Base-by-base conservation (phyloP, 2,797 vertebrate genomes). In the Spizella passerina region DNA sequence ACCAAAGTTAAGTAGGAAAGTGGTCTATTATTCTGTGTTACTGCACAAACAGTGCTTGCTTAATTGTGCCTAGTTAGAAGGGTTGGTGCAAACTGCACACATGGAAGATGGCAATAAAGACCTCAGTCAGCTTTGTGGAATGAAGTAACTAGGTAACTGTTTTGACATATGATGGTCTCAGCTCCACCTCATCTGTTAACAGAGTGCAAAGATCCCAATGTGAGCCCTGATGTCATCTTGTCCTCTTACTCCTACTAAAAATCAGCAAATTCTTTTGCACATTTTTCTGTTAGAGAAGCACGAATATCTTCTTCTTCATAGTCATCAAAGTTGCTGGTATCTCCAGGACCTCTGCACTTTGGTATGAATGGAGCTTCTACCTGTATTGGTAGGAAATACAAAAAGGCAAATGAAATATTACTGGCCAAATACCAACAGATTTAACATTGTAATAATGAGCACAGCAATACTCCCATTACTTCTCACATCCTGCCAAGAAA, bases 311-410 rank as follows among this genome's bases (percentile, higher is more conserved):
- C 99, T 95, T 99, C 99, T 97, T 99, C 99, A 80, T 99, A 99
- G 96, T 99, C 99, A 61, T 99, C 99, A 69, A 99, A 99, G 98
- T 99, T 99, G 98, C 99, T 99, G 64, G 99, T 99, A 98, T 99
- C 99, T 96, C 99, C 99, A 86, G 99, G 99, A 95, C 99, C 99
- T 99, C 99, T 99, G 98, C 99, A 99, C 98, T 99, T 99, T 97
- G 99, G 99, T 98, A 99, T 98, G 98, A 99, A 99, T 17, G 99
- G 99, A 84, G 99, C 99, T 98, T 99, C 99, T 64, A 99, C 99
- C 99, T 99, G 70, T 36, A 84, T 65, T 66, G 36, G 38, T 38
- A 16, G 6, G 15, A 39, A 7, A 38, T 22, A 57, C 19, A 32
- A 44, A 50, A 68, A 71, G 19, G 8, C 22, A 86, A 6, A 6